Conservation (phyloP, 2,888 invertebrate species). For the Phaedon cochleariae region DNA sequence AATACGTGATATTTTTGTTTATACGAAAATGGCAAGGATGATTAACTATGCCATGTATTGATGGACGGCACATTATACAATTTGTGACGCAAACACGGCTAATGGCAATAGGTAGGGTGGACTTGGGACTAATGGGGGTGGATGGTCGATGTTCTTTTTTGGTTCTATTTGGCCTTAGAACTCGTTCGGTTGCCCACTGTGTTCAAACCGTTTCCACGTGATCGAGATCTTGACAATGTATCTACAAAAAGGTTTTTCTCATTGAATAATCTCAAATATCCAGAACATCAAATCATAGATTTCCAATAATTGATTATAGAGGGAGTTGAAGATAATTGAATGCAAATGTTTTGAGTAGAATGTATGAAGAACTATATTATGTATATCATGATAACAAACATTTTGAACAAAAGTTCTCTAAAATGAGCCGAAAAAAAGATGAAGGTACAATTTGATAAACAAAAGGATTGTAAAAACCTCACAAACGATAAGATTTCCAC, state of each 20-base stretch:
- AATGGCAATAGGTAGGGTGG: slow-evolving; percentile 56
- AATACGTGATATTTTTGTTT: slow-evolving; percentile 38
- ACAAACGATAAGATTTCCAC: too few relatives aligned
- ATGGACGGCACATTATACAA: slow-evolving; percentile 60
- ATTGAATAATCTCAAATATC: background rate
- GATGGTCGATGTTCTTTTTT: slow-evolving; percentile 42
- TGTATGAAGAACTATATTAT: too few relatives aligned
- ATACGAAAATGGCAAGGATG: slow-evolving; percentile 49
- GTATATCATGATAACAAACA: too few relatives aligned
- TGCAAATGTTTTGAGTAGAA: too few relatives aligned
- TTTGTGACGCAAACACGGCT: slow-evolving; percentile 50
- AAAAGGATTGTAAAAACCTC: too few relatives aligned
- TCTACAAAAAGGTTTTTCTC: slow-evolving; percentile 61
- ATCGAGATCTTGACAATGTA: slow-evolving; percentile 79
- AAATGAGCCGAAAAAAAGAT: too few relatives aligned
- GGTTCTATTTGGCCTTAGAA: slow-evolving; percentile 63
- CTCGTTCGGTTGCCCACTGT: slow-evolving; percentile 70
- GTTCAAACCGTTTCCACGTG: slow-evolving; percentile 84
- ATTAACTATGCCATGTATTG: slow-evolving; percentile 54
- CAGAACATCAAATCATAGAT: too few relatives aligned
- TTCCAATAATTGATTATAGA: too few relatives aligned
- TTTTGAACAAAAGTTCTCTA: too few relatives aligned
- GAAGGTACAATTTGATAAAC: too few relatives aligned
- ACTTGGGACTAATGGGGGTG: slow-evolving; percentile 57
- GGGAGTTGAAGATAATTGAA: too few relatives aligned